Base-by-base conservation (phyloP, 2,888 invertebrate genomes). In the Schrankia costaestrigalis region DNA sequence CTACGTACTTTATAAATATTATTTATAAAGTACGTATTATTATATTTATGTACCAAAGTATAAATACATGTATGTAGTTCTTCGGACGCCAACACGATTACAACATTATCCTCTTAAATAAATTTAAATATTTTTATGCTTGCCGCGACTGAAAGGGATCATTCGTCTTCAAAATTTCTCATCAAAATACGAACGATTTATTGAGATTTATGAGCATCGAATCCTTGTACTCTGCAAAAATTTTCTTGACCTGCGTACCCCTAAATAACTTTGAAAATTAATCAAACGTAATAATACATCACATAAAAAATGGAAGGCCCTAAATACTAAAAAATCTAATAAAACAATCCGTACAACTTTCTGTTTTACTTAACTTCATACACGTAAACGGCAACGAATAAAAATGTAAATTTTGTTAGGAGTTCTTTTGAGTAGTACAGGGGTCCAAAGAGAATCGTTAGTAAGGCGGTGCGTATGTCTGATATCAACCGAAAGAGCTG, bases 161-260 rank as follows among this genome's bases (percentile, higher is more conserved):
- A 56, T 49, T 58, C 46, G 45, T 44, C 41, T 47, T 21, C 31
- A 26, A 44, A 34, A 54, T 59, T 63, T 43, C 50, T 56, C 48
- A 55, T 62, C 48, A 60, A 70, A 68, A 68, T 57, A 51, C 35
- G 51, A 61, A 59, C 51, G 47, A 63, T 63, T 56, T 54, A 69
- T 67, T 67, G 56, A 62, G 59, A 75, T 74, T 73, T 69, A 74
- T 70, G 61, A 60, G 51, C 56, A 45, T 56, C 39, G 48, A 58
- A 63, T 54, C 59, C 56, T n/a, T n/a, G 51, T 56, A 58, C 48
- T 60, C 51, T 45, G 60, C 50, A 37, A 37, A 49, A 49, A 30
- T n/a, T 35, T 36, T 57, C 54, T 45, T 47, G 47, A 37, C 51
- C 46, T 44, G 35, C 31, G 26, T 41, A 39, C 42, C 46, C 48